Evolutionary conservation across 2,797 vertebrate species (phyloP).

Genomic region (Pseudopleuronectes americanus): DNA sequence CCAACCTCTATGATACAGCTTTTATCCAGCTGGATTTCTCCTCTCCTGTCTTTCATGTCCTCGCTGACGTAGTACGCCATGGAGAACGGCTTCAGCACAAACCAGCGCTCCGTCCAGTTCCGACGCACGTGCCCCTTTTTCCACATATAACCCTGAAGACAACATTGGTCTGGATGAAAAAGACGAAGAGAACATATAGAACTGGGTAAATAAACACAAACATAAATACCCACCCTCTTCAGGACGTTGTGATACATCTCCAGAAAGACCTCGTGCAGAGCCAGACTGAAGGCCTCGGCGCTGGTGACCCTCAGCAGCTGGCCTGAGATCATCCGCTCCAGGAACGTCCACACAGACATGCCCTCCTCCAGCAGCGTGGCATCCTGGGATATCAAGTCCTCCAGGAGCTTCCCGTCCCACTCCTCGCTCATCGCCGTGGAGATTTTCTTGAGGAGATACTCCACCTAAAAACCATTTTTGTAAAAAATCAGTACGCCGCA

Average conservation of each 20-base stretch:
- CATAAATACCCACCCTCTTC: slow-evolving; percentile 77
- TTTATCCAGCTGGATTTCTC: slow-evolving; percentile 83
- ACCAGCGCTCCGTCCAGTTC: slow-evolving; percentile 90
- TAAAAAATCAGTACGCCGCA: neutral
- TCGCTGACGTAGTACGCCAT: slow-evolving; percentile 83
- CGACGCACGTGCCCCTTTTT: slow-evolving; percentile 86
- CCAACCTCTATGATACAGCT: slow-evolving; percentile 82
- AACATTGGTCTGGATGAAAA: neutral
- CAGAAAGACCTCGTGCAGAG: slow-evolving; percentile 83
- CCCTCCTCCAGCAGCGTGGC: slow-evolving; percentile 68
- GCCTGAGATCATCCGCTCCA: slow-evolving; percentile 78
- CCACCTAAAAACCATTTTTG: slow-evolving; percentile 70
- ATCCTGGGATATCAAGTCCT: slow-evolving; percentile 76
- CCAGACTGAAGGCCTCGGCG: slow-evolving; percentile 82
- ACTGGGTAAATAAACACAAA: neutral
- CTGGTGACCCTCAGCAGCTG: slow-evolving; percentile 75
- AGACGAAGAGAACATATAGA: neutral
- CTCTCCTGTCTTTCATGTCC: slow-evolving; percentile 84
- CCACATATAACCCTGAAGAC: slow-evolving; percentile 83
- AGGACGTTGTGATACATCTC: slow-evolving; percentile 88
- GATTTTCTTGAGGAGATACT: slow-evolving; percentile 87
- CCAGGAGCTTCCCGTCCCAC: slow-evolving; percentile 81
- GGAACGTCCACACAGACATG: slow-evolving; percentile 83
- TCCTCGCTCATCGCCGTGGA: slow-evolving; percentile 81
- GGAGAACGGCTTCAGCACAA: slow-evolving; percentile 81